Evolutionary conservation across 2,888 invertebrate genomes (phyloP), one percentile per base, ranked within the genome.

Genomic region (Machimus rusticus): DNA sequence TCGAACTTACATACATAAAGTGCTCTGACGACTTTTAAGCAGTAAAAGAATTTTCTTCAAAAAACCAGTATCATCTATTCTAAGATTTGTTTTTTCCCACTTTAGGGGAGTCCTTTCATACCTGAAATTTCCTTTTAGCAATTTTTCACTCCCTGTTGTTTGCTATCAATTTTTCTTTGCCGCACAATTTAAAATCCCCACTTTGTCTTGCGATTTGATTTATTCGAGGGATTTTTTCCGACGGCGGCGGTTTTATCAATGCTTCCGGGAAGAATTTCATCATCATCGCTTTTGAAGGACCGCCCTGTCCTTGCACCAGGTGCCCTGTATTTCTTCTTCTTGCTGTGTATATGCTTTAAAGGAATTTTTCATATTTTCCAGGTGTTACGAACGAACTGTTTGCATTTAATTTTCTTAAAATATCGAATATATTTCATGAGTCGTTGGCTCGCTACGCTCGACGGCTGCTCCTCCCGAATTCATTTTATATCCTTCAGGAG

Each of bases 401-500:
- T 81, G 81, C 81, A 81, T 81, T 81, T 81, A 81, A 81, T 81
- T 81, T 81, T 81, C 81, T 39, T 81, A 81, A 81, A 81, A 81
- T 55, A 81, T 81, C 46, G 81, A 81, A 81, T 51, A 81, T 51
- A 81, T 81, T 81, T 81, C 31, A 51, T 28, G 55, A 31, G 55
- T 55, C 55, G 51, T 51, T 81, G 51, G 81, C 55, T 81, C 81
- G 81, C 55, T 81, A n/a, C 19, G n/a, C 16, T 31, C 81, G 39
- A 28, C 1, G 66, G 23, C 28, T 23, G 66, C 23, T 66, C 12
- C 31, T 81, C 6, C 23, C 31, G 8, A 51, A 51, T 51, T 66
- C 46, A 46, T 51, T 55, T 55, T 81, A 51, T 55, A 81, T 81
- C 34, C 34, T 55, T 55, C 28, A 28, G 46, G 14, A 51, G 31